Conservation (phyloP, 2,888 invertebrate species). For the Eupsilia transversa region DNA sequence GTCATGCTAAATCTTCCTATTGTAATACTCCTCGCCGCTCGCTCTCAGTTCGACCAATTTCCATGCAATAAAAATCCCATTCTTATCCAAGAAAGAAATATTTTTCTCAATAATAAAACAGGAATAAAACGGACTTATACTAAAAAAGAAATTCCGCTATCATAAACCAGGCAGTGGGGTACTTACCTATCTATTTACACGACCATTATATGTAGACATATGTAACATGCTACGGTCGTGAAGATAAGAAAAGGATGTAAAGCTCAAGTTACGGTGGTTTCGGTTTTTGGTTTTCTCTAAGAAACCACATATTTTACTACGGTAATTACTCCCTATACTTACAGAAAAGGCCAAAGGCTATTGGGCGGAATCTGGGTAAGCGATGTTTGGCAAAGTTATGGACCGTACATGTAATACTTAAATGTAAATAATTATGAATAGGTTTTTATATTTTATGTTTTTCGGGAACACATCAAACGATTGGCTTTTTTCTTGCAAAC, state of each 20-base stretch:
- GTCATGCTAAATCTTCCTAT: not conserved
- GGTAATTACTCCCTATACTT: conserved; percentile 56
- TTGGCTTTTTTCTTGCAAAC: not conserved
- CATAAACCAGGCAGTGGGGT: conserved; percentile 73
- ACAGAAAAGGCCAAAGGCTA: conserved; percentile 35
- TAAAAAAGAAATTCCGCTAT: conserved; percentile 67
- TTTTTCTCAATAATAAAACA: conserved; percentile 72
- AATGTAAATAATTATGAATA: conserved; percentile 2
- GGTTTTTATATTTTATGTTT: not conserved
- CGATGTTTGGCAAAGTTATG: conserved; percentile 31
- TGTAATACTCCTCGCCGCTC: conserved; percentile 14
- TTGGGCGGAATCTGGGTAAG: conserved; percentile 40
- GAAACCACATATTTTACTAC: conserved; percentile 61
- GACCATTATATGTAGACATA: conserved; percentile 54
- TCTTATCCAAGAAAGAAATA: conserved; percentile 61
- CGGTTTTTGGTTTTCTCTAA: conserved; percentile 52
- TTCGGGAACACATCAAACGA: no score
- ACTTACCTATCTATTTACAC: conserved; percentile 55
- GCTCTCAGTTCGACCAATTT: conserved; percentile 47
- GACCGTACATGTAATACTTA: conserved; percentile 9
- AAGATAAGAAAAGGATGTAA: conserved; percentile 43
- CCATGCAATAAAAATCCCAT: conserved; percentile 55
- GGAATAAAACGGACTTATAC: conserved; percentile 74
- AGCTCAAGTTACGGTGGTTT: conserved; percentile 41
- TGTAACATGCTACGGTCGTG: conserved; percentile 1